phyloP scores from a whole-genome alignment of 1,140 invertebrate genomes.

The Halyomorpha halys region DNA sequence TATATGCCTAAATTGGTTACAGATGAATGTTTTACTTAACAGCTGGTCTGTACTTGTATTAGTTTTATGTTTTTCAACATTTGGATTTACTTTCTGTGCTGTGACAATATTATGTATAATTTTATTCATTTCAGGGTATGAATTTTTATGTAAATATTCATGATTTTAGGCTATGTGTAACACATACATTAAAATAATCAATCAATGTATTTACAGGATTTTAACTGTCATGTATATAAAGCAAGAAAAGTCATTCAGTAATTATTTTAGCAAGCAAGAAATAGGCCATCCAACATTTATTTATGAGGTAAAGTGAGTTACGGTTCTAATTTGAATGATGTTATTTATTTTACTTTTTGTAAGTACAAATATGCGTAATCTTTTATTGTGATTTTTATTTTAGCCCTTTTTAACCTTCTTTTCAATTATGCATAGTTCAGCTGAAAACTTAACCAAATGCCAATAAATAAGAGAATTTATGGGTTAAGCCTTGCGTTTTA shows the following conservation, averaged over 20 bases:
- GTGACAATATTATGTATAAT: conserved; percentile 17
- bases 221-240: conserved; percentile 20
- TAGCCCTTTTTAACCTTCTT: too few species aligned
- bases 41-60: conserved; percentile 27
- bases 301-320: conserved; percentile 25
- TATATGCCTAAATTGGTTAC: background rate
- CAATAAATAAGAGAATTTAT: too few species aligned
- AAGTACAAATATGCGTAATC: too few species aligned
- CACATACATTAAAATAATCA: background rate
- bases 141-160: background rate
- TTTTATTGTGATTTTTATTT: too few species aligned
- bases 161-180: background rate
- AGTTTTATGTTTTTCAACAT: conserved; percentile 26
- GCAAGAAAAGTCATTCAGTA: conserved; percentile 17
- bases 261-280: conserved; percentile 21
- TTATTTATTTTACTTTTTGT: too few species aligned
- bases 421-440: too few species aligned
- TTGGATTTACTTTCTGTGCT: conserved; percentile 27
- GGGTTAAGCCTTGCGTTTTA: too few species aligned
- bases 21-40: conserved; percentile 18
- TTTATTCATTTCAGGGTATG: conserved; percentile 28
- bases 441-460: too few species aligned
- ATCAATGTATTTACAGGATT: conserved; percentile 18
- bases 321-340: too few species aligned
- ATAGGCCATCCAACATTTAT: conserved; percentile 4